These are phyloP conservation scores for Drosophila prostipennis DNA, from an alignment of 2,888 invertebrate genomes.

Conservation along the genomic window DNA sequence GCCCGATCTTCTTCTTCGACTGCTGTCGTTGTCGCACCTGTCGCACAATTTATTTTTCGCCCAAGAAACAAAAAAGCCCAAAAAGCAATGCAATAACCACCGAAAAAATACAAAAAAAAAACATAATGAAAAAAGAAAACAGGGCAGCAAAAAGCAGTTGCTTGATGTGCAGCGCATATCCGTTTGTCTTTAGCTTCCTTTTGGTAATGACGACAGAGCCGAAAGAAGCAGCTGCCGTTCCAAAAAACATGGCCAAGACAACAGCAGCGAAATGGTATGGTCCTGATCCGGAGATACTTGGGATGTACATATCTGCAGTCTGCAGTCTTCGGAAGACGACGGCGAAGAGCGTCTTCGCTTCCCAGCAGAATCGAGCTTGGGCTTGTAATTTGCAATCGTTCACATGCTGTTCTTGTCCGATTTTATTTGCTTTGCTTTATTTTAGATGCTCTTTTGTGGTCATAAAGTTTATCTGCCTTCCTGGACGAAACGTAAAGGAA, in stretches of 20 bases:
- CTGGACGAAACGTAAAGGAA: slow-evolving; percentile 1
- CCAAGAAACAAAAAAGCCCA: slow-evolving; percentile 69
- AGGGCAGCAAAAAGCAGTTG: slow-evolving; percentile 62
- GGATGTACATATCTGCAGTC: slow-evolving; percentile 24
- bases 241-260: slow-evolving; percentile 35
- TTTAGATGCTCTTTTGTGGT: slow-evolving; percentile 50
- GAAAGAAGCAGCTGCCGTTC: slow-evolving; percentile 71
- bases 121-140: slow-evolving; percentile 26
- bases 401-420: slow-evolving; percentile 76
- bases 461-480: slow-evolving; percentile 61
- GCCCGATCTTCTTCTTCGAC: slow-evolving; percentile 29
- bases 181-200: slow-evolving; percentile 78
- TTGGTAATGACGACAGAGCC: slow-evolving; percentile 72
- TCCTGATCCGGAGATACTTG: slow-evolving; percentile 62
- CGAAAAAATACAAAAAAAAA: slow-evolving; percentile 32
- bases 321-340: slow-evolving; percentile 3
- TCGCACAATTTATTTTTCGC: slow-evolving; percentile 78
- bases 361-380: slow-evolving; percentile 25
- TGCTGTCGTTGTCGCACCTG: slow-evolving; percentile 75
- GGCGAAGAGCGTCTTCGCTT: slow-evolving; percentile 13
- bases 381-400: slow-evolving; percentile 79
- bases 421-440: slow-evolving; percentile 71
- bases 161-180: slow-evolving; percentile 76
- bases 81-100: slow-evolving; percentile 53
- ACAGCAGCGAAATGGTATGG: slow-evolving; percentile 48